Evolutionary conservation across 1,140 invertebrate genomes (phyloP).

Genomic region (Aricia agestis): DNA sequence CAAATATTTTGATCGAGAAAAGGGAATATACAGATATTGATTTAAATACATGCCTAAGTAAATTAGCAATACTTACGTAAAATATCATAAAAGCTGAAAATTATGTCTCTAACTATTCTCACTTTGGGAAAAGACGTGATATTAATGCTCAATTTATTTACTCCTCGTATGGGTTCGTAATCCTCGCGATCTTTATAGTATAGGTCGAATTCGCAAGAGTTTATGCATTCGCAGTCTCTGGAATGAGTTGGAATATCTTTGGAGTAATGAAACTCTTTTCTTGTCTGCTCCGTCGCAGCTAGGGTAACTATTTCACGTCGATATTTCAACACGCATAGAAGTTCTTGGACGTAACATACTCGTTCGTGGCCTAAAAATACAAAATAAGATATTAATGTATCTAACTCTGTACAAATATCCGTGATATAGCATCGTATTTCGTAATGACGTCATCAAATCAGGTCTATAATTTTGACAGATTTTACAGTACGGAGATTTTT

Average conservation of each 20-base stretch:
- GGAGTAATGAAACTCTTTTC: constrained; percentile 32
- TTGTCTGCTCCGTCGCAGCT: constrained; percentile 37
- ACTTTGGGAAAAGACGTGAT: constrained; percentile 57
- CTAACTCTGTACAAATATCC: no score
- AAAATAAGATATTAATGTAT: no score
- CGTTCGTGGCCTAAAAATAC: constrained; percentile 45
- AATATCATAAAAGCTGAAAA: constrained; percentile 54
- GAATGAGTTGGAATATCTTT: constrained; percentile 40
- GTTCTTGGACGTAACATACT: constrained; percentile 46
- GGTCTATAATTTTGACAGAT: no score
- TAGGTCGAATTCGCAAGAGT: constrained; percentile 48
- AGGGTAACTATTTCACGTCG: constrained; percentile 50
- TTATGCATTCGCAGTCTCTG: constrained; percentile 51
- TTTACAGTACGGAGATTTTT: no score
- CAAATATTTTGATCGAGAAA: no score
- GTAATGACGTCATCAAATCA: neutral
- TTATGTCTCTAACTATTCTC: constrained; percentile 50
- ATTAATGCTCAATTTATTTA: constrained; percentile 40
- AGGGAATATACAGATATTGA: no score
- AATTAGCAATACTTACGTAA: constrained; percentile 45
- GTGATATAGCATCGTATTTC: no score
- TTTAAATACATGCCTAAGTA: no score
- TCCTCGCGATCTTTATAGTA: constrained; percentile 54
- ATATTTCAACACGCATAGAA: constrained; percentile 45
- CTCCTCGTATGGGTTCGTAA: constrained; percentile 27